Evolutionary conservation across 2,888 invertebrate species (phyloP), one percentile per base, ranked within the genome.

Genomic region (Itoplectis maculator): DNA sequence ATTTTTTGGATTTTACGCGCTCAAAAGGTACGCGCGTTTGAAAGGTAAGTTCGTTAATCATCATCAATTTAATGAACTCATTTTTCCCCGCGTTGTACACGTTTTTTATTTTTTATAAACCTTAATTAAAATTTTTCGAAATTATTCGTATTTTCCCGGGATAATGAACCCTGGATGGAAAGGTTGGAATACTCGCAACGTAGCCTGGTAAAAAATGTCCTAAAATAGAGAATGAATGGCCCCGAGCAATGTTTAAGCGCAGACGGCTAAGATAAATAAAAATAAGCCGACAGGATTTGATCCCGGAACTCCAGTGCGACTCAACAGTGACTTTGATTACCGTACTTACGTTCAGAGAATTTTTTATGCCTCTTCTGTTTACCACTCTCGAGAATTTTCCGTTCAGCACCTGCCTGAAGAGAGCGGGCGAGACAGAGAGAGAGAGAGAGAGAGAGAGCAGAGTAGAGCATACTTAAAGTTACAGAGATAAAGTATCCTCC

Each of bases 401-500:
- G 47, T 72, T 59, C 29, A 42, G n/a, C 18, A 11, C 35, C 59
- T 35, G 45, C 40, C 15, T 4, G 37, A 1, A 18, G 2, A 9
- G 2, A 18, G 13, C 29, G 13, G 35, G 23, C 37, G 35, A 61
- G 35, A 6, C 15, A 35, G 63, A 47, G 79, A n/a, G n/a, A n/a
- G n/a, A n/a, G n/a, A n/a, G n/a, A n/a, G n/a, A n/a, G n/a, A n/a
- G n/a, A n/a, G n/a, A n/a, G n/a, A n/a, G n/a, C n/a, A n/a, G n/a
- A n/a, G n/a, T n/a, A n/a, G n/a, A 15, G 56, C 49, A 56, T 61
- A 69, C 47, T 77, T 75, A 40, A 82, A 78, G 70, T 79, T 75
- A 79, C 79, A 66, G 70, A 65, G 65, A 82, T 69, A 74, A 82
- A 82, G 59, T 78, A 70, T 70, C 35, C 61, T 49, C 40, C 18